Evolutionary conservation across 2,888 invertebrate genomes (phyloP).

Genomic region (Drosophila longiperda): DNA sequence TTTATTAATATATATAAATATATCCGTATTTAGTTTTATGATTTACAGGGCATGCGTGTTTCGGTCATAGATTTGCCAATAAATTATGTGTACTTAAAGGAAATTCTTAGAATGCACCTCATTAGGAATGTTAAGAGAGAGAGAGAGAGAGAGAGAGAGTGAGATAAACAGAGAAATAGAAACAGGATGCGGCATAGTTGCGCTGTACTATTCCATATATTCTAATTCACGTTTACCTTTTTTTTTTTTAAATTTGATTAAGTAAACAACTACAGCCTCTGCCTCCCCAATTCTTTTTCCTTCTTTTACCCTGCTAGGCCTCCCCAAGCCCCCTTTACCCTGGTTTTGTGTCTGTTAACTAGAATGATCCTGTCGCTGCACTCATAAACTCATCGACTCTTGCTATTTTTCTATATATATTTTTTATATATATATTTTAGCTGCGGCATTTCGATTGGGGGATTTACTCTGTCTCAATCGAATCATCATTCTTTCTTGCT

Average conservation of each 20-base stretch:
- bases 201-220: neutral
- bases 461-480: conserved; percentile 22
- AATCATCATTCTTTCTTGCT: neutral
- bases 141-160: neutral
- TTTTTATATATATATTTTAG: conserved; percentile 1
- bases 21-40: neutral
- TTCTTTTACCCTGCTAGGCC: too few species aligned
- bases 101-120: conserved; percentile 1
- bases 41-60: conserved; percentile 7
- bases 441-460: conserved; percentile 40
- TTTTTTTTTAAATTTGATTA: conserved; percentile 16
- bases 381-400: conserved; percentile 20
- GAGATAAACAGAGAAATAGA: neutral
- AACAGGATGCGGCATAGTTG: neutral
- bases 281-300: too few species aligned
- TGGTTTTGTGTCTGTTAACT: neutral
- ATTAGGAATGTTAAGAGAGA: neutral
- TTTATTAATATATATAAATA: neutral
- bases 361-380: neutral
- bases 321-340: neutral
- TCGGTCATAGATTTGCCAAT: neutral
- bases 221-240: conserved; percentile 14
- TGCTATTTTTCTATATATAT: neutral
- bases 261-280: conserved; percentile 28
- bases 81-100: neutral